phyloP scores from a whole-genome alignment of 2,888 invertebrate species.

The Boloria selene region DNA sequence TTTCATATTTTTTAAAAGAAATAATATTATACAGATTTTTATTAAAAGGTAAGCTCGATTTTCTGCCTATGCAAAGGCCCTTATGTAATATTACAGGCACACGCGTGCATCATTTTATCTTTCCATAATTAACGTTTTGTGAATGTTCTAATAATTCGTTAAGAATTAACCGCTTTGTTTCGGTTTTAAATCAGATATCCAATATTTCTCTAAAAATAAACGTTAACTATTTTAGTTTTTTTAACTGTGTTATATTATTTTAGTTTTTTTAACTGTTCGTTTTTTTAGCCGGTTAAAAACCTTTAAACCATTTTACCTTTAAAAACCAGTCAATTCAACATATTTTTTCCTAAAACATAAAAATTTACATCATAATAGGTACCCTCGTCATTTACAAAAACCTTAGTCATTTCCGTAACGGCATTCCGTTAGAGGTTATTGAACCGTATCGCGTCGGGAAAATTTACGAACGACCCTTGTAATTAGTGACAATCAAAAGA shows the following conservation, averaged over 20 bases:
- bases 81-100: no score
- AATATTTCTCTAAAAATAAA: no score
- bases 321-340: conserved; percentile 5
- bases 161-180: no score
- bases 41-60: no score
- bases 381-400: conserved; percentile 43
- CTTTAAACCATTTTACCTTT: not conserved
- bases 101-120: not conserved
- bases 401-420: conserved; percentile 50
- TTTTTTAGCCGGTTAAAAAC: not conserved
- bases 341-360: conserved; percentile 22
- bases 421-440: conserved; percentile 61
- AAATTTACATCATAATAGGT: conserved; percentile 28
- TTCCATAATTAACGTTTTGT: no score
- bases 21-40: no score
- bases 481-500: conserved; percentile 75
- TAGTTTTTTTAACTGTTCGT: not conserved
- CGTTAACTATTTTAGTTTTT: no score
- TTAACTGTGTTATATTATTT: not conserved
- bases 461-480: conserved; percentile 62
- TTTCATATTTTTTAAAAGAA: no score
- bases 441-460: conserved; percentile 62
- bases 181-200: no score
- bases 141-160: no score
- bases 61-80: no score